Evolutionary conservation across 2,888 invertebrate species (phyloP), one percentile per base, ranked within the genome.

Genomic region (Epistrophe grossulariae): DNA sequence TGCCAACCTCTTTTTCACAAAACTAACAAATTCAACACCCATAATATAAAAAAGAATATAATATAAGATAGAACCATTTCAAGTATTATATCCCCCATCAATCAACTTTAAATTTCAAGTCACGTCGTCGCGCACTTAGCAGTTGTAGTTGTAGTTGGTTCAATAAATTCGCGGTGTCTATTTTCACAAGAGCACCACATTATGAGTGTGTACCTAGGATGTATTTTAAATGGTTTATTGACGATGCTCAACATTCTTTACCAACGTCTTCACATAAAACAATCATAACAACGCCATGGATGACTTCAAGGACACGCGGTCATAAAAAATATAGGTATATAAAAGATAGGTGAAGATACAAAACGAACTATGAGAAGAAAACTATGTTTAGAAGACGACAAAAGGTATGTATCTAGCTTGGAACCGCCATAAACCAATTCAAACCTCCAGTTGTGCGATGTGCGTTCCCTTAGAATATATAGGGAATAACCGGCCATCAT

Each of bases 251-350:
- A 68, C 78, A 72, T 77, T 78, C 72, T 43, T 60, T 35, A 31
- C 55, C 80, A 74, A 68, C 74, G 38, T 57, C 70, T 50, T 66
- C 80, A 57, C 62, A 76, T 71, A 84, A 80, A 84, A 77, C 59
- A 50, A 71, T 81, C 77, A 85, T 85, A 82, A 78, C 72, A 85
- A 78, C 64, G 50, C 50, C 57, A 31, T 17, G 38, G 55, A 68
- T 35, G 43, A 77, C 68, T 62, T 74, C 79, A 87, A 87, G 87
- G 83, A 76, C 83, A 83, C 35, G 60, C 82, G 83, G 71, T 83
- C 85, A 74, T 85, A 85, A 74, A 85, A 74, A 81, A 8, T 43
- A 24, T n/a, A n/a, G n/a, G n/a, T n/a, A n/a, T 24, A 24, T 24
- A 24, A 2, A 80, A 70, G 15, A 50, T 52, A 50, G n/a, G 50